Base-by-base conservation (phyloP, 1,140 invertebrate species). In the Gyrodactylus salaris region DNA sequence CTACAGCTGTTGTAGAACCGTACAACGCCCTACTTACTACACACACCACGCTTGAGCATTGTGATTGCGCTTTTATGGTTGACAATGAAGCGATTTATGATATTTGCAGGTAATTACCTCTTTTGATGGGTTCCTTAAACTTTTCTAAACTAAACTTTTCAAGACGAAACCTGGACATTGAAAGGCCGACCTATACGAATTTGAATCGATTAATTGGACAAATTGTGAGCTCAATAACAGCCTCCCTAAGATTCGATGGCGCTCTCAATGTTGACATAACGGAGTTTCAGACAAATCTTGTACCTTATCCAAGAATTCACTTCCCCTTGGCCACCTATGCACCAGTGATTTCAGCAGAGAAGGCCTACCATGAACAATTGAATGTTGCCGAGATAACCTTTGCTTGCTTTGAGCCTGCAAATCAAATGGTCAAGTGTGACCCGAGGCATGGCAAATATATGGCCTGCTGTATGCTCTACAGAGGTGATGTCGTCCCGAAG, bases 401-500 rank as follows among this genome's bases (percentile, higher is more conserved):
- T 26, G 84, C 85, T 73, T 82, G 85, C 76, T 86, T 86, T 78
- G 84, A 84, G 78, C 82, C 84, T 1, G 81, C 82, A 74, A 86
- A 85, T 77, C 85, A 86, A 78, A 86, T 86, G 84, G 85, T 86
- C 54, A 85, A 85, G 26, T 86, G 85, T 75, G 84, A 86, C 77
- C 85, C 85, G 20, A 80, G 83, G 54, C 87, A 77, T 73, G 77
- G 77, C 1, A 78, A 77, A 73, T 78, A 76, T 73, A 76, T 76
- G 75, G 75, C 75, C 24, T 89, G 87, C 73, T 82, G 81, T 76
- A 74, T 82, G 68, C 76, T 83, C 2, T 82, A 80, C 77, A 77
- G 83, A 73, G 83, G 82, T 25, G 83, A 84, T 76, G 81, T 84
- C 1, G 79, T 83, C 1, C 78, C 81, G 2, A 83, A 83, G 75